Base-by-base conservation (phyloP, 2,113 vertebrate species). In the Phaethornis superciliosus region DNA sequence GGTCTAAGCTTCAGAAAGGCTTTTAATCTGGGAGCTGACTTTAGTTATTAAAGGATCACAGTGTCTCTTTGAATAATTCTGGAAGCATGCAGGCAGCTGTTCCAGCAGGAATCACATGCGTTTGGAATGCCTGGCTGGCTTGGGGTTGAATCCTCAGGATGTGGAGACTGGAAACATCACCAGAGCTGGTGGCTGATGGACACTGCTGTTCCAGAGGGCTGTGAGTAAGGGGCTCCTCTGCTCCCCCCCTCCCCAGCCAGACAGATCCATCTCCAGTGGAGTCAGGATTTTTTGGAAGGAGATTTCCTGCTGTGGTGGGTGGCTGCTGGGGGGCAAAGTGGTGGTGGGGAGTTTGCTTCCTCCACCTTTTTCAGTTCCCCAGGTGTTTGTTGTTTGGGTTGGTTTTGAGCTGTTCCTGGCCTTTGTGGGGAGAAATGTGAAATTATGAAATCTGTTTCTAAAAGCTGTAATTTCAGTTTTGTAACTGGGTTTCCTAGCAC, bases 241-340 rank as follows among this genome's bases (percentile, higher is more conserved):
- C 23, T 33, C 7, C 35, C 28, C 16, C 26, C 17, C 15, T 10
- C 27, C 18, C 1, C 0, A 0, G 8, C 72, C 5, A 4, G 16
- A 30, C 6, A 3, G 35, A 21, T 32, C 60, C 18, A 33, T 15
- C 40, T 33, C 40, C 4, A 0, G 0, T 19, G 18, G 22, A 80
- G 42, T 27, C n/a, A 3, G 64, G 35, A 46, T 30, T 59, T 19
- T 27, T 33, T 3, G 78, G 26, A 40, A 23, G 9, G 22, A 30
- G 44, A 14, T 72, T 60, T 59, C 14, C 33, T 75, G 11, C 19
- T 6, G 12, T 5, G 55, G 8, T 47, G 54, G 42, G 20, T 62
- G 33, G 24, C 13, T 16, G 33, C 70, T 47, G 47, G 55, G 40
- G 55, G 79, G 37, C 54, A 67, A 20, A 33, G 49, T 8, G 26